Evolutionary conservation across 2,113 vertebrate genomes (phyloP).

Genomic region (Tricholaema leucomelas): DNA sequence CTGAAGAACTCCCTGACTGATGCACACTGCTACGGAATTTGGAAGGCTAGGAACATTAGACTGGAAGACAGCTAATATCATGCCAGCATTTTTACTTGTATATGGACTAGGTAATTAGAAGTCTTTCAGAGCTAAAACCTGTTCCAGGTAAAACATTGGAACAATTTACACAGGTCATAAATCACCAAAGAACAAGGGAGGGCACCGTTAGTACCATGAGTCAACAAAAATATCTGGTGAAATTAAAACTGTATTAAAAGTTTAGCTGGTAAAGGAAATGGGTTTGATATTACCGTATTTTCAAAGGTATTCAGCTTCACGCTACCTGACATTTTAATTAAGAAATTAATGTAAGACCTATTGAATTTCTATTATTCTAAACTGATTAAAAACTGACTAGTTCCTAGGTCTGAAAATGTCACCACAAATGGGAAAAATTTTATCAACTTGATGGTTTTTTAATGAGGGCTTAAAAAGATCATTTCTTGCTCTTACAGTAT

Average conservation of each 20-base stretch:
- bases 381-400: slow-evolving; percentile 45
- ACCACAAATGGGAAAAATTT: slow-evolving; percentile 30
- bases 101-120: background rate
- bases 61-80: background rate
- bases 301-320: slow-evolving; percentile 6
- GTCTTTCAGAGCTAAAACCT: background rate
- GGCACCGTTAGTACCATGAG: background rate
- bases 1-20: background rate
- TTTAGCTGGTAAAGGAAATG: slow-evolving; percentile 27
- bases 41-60: background rate
- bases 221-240: background rate
- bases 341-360: slow-evolving; percentile 14
- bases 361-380: slow-evolving; percentile 42
- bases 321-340: slow-evolving; percentile 50
- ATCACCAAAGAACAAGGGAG: background rate
- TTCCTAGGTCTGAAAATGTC: slow-evolving; percentile 32
- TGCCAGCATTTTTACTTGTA: background rate
- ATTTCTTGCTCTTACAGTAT: slow-evolving; percentile 2
- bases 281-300: slow-evolving; percentile 16
- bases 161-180: background rate
- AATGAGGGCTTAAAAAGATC: background rate
- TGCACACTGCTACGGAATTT: background rate
- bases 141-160: background rate
- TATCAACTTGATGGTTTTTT: slow-evolving; percentile 24
- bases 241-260: slow-evolving; percentile 37